Evolutionary conservation across 2,797 vertebrate genomes (phyloP), one percentile per base, ranked within the genome.

Genomic region (Peromyscus melanophrys): DNA sequence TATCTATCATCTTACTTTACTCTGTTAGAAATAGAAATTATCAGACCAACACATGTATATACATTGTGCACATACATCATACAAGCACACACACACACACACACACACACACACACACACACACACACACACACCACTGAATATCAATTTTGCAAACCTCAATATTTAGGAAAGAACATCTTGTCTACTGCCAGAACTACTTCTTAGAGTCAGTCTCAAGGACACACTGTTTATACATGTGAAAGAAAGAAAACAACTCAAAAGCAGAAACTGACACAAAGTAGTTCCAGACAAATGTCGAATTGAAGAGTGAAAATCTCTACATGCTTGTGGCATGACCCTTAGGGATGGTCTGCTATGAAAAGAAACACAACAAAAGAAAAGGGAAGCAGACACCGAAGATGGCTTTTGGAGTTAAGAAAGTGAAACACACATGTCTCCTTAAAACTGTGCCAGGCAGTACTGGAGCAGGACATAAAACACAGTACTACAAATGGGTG

Each of bases 171-270:
- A 71, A 34, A 91, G 76, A 80, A 52, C 6, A 49, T 91, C 37
- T 91, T 77, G 49, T 12, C 67, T 73, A 31, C 73, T 49, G 63
- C 71, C n/a, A 61, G 40, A 61, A 27, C 40, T 65, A 31, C 16
- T 75, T 92, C 59, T 95, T 55, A 81, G n/a, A 75, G 77, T 93
- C 27, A 69, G 17, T 73, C 71, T 95, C 63, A 83, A 76, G 90
- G 73, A 76, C 34, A 94, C 71, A 69, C 40, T 49, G 16, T 40
- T 46, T 65, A 49, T 84, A 65, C 40, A 46, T 73, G 9, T 25
- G 17, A 46, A 95, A 83, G 49, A 75, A 77, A 92, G 14, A 37
- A 75, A 76, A 23, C 0, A 75, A 83, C 3, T 61, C 25, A 46
- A 67, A 76, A 27, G 16, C 34, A 75, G 27, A 14, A 3, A 25